phyloP scores from a whole-genome alignment of 2,888 invertebrate genomes.

The Trypoxylon attenuatum region DNA sequence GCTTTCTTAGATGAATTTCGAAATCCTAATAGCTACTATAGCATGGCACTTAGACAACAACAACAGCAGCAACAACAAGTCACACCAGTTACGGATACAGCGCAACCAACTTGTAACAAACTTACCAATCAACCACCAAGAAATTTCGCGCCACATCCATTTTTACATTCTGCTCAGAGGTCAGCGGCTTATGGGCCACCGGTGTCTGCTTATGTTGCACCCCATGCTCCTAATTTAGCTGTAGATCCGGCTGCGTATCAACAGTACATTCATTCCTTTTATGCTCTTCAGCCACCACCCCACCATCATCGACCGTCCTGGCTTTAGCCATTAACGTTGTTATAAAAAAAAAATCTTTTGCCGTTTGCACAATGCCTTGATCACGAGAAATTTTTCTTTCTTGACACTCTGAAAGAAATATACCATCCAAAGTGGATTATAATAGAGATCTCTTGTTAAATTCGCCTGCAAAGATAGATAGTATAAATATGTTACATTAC shows the following conservation, averaged over 20 bases:
- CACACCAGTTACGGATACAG: slow-evolving; percentile 52
- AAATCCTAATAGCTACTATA: slow-evolving; percentile 70
- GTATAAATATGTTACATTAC: no score
- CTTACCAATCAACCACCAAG: slow-evolving; percentile 65
- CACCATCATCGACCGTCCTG: slow-evolving; percentile 72
- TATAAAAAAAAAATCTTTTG: slow-evolving; percentile 28
- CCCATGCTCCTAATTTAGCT: slow-evolving; percentile 68
- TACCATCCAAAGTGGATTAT: no score
- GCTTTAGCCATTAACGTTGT: slow-evolving; percentile 67
- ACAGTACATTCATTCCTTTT: slow-evolving; percentile 71
- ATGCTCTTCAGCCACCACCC: slow-evolving; percentile 69
- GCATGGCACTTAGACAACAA: slow-evolving; percentile 64
- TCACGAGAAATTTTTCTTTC: no score
- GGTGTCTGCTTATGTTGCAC: slow-evolving; percentile 69
- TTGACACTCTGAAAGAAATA: no score
- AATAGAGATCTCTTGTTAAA: no score
- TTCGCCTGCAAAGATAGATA: no score
- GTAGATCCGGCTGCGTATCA: slow-evolving; percentile 72
- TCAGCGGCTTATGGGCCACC: slow-evolving; percentile 69
- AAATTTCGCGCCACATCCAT: slow-evolving; percentile 69
- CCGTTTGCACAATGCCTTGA: slow-evolving; percentile 16
- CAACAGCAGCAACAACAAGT: slow-evolving; percentile 54
- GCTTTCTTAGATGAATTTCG: slow-evolving; percentile 71
- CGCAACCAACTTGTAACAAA: slow-evolving; percentile 65
- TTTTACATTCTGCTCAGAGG: slow-evolving; percentile 69